A percentile compares a stretch with the other conserved stretches of the same genome.
phyloP scores from a whole-genome alignment of 2,888 invertebrate genomes.

The Drosophila paranaensis region DNA sequence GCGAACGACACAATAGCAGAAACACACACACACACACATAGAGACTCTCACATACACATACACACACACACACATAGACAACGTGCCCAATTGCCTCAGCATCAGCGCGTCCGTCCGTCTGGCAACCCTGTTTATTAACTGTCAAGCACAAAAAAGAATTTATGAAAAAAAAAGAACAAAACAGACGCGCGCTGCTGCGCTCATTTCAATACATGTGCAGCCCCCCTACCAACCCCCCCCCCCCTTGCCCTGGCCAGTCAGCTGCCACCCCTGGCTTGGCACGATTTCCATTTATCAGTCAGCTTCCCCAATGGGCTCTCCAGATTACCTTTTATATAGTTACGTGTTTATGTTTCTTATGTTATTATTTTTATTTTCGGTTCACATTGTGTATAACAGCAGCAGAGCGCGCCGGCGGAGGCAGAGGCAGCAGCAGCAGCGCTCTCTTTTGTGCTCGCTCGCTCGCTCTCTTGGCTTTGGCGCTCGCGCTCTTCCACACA shows the following conservation, averaged over 20 bases:
- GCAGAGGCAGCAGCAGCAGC: neutral
- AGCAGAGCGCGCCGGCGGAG: neutral
- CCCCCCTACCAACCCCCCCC: neutral
- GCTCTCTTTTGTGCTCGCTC: no score
- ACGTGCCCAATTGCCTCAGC: slow-evolving; percentile 56
- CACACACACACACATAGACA: slow-evolving; percentile 2
- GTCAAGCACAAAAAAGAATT: slow-evolving; percentile 31
- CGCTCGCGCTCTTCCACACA: slow-evolving; percentile 8
- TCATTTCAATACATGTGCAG: slow-evolving; percentile 25
- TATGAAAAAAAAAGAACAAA: slow-evolving; percentile 11
- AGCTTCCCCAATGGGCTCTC: slow-evolving; percentile 47
- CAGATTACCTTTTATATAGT: slow-evolving; percentile 68
- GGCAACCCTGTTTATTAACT: slow-evolving; percentile 71
- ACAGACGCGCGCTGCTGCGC: slow-evolving; percentile 33
- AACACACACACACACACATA: neutral
- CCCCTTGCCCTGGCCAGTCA: neutral
- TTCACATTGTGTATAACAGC: slow-evolving; percentile 42
- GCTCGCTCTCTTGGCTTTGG: slow-evolving; percentile 9
- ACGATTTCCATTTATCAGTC: slow-evolving; percentile 54
- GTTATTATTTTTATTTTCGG: slow-evolving; percentile 73
- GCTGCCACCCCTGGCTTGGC: slow-evolving; percentile 1
- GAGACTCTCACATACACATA: neutral
- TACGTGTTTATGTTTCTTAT: slow-evolving; percentile 75
- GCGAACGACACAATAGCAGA: slow-evolving; percentile 56
- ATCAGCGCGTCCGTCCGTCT: slow-evolving; percentile 45